Base-by-base conservation (phyloP, 2,888 invertebrate species). In the Bhutanitis thaidina region DNA sequence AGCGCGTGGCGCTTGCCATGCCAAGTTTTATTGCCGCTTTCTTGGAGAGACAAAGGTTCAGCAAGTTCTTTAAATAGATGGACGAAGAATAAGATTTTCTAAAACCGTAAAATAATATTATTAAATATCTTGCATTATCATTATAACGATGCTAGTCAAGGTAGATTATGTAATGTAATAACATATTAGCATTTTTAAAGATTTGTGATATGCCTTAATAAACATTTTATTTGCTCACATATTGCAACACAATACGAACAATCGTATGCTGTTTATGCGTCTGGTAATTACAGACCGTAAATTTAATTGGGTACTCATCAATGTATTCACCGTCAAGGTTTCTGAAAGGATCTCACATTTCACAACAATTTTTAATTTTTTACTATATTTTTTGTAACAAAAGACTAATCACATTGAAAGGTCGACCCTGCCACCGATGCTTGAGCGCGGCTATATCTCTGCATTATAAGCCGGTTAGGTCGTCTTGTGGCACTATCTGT, bases 381-480 rank as follows among this genome's bases (percentile, higher is more conserved):
- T 20, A 3, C 5, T 20, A 3, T 5, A 2, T 20, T 20, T 49
- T 37, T 15, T 14, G 56, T 51, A 55, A 60, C 54, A 44, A 47
- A 49, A 60, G 39, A 49, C 57, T 45, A 48, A 45, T 50, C 39
- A 47, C 45, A 49, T 53, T 41, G 36, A 51, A 55, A 59, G 56
- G 57, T 62, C 54, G 60, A 61, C 45, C 50, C 55, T 62, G 63
- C 64, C 47, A 43, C 5, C 59, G 52, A 65, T 61, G 66, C 66
- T 71, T 56, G 64, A 55, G 56, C 65, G 59, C 60, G 60, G 64
- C 74, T 69, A 67, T 70, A 77, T 77, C 73, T 69, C 64, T 68
- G 74, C 63, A 65, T 62, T 62, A 63, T 81, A 83, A 86, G 77
- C 80, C 71, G 77, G 77, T 77, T 82, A 82, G 75, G 71, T 70